phyloP scores from a whole-genome alignment of 2,888 invertebrate genomes.

The Sympetrum striolatum region DNA sequence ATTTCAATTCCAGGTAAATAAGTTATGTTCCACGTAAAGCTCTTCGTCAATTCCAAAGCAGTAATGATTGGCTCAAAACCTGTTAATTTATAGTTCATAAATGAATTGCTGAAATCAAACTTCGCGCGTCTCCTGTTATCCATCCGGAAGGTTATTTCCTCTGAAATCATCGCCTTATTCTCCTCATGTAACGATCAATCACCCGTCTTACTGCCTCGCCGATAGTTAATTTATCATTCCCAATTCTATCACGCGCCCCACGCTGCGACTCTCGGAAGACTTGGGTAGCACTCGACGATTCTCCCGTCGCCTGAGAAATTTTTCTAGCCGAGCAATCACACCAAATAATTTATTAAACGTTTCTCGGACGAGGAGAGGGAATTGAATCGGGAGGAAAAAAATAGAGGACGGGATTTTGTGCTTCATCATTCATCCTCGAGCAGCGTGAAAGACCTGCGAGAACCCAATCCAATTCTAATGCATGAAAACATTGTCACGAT shows the following conservation, averaged over 20 bases:
- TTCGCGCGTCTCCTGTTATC: no score
- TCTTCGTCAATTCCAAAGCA: no score
- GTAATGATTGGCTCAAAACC: not conserved
- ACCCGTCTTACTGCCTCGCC: not conserved
- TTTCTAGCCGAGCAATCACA: constrained; percentile 1
- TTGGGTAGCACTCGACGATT: not conserved
- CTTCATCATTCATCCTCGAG: constrained; percentile 24
- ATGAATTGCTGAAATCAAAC: not conserved
- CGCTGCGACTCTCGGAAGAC: not conserved
- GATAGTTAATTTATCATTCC: constrained; percentile 23
- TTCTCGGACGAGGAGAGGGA: constrained; percentile 7
- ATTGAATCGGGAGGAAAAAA: constrained; percentile 9
- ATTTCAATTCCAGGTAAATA: no score
- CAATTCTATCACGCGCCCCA: not conserved
- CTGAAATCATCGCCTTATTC: not conserved
- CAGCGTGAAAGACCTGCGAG: not conserved
- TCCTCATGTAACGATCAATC: not conserved
- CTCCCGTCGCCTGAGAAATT: not conserved
- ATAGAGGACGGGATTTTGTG: not conserved
- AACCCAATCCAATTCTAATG: constrained; percentile 32
- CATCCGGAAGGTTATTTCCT: not conserved
- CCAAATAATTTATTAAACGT: constrained; percentile 28
- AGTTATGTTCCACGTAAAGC: no score
- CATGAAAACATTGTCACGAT: constrained; percentile 43
- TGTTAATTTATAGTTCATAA: not conserved